Evolutionary conservation across 2,113 vertebrate genomes (phyloP).

Genomic region (Petroica traversi): DNA sequence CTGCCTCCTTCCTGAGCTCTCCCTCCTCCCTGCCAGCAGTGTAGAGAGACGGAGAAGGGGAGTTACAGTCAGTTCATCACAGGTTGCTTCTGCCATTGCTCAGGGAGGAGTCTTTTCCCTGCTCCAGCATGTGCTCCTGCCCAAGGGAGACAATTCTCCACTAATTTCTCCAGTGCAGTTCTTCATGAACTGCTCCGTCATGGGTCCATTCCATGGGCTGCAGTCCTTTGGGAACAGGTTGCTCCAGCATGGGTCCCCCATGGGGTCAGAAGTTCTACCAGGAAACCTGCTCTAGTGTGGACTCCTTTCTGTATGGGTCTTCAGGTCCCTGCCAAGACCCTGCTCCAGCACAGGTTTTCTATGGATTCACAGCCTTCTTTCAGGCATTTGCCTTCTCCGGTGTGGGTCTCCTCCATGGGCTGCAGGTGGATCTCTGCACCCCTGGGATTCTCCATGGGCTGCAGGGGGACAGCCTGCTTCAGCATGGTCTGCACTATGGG

Average conservation of each 20-base stretch:
- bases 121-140: not conserved
- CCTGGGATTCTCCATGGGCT: not conserved
- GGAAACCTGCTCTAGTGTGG: not conserved
- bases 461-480: not conserved
- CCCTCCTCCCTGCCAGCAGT: not conserved
- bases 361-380: not conserved
- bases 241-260: not conserved
- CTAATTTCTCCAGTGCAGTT: not conserved
- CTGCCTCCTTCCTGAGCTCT: not conserved
- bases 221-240: not conserved
- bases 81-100: not conserved
- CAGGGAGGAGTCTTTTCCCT: not conserved
- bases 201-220: not conserved
- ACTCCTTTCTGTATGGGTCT: not conserved
- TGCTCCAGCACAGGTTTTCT: not conserved
- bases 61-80: not conserved
- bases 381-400: not conserved
- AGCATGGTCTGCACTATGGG: not conserved
- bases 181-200: not conserved
- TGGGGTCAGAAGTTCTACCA: not conserved
- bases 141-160: not conserved
- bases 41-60: not conserved
- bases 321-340: not conserved
- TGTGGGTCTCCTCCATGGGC: not conserved
- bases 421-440: not conserved